A percentile compares a stretch with the other conserved stretches of the same genome.
Evolutionary conservation across 2,888 invertebrate genomes (phyloP).

Genomic region (Euproctis similis): DNA sequence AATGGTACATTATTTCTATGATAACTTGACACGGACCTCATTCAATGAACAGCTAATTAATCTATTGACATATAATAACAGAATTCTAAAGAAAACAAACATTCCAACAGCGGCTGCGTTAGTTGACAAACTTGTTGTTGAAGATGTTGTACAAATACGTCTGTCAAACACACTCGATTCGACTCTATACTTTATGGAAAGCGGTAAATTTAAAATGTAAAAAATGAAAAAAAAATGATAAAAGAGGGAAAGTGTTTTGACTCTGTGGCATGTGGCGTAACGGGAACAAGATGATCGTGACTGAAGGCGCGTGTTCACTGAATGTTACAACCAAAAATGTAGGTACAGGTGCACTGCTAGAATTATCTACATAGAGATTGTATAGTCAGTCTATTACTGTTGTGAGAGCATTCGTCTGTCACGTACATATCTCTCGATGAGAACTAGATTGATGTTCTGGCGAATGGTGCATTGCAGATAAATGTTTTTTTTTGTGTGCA

Average conservation of each 20-base stretch:
- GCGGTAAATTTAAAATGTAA: too few species aligned
- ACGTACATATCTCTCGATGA: constrained; percentile 35
- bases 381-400: constrained; percentile 31
- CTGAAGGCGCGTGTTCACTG: too few species aligned
- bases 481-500: too few species aligned
- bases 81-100: constrained; percentile 13
- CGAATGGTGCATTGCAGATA: too few species aligned
- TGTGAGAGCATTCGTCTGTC: constrained; percentile 33
- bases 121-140: constrained; percentile 17
- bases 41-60: constrained; percentile 7
- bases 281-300: constrained; percentile 31
- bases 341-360: constrained; percentile 48
- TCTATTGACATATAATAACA: constrained; percentile 9
- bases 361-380: constrained; percentile 36
- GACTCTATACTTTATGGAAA: too few species aligned
- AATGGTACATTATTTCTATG: constrained; percentile 10
- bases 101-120: constrained; percentile 13
- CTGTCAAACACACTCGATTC: too few species aligned
- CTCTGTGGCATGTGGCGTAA: constrained; percentile 27
- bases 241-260: constrained; percentile 29
- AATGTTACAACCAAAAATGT: too few species aligned
- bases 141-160: too few species aligned
- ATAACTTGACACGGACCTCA: constrained; percentile 5
- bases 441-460: constrained; percentile 25
- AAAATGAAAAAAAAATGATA: constrained; percentile 11